These are phyloP conservation scores for Drosophila ezoana DNA, from an alignment of 2,888 invertebrate genomes.

Conservation along the genomic window DNA sequence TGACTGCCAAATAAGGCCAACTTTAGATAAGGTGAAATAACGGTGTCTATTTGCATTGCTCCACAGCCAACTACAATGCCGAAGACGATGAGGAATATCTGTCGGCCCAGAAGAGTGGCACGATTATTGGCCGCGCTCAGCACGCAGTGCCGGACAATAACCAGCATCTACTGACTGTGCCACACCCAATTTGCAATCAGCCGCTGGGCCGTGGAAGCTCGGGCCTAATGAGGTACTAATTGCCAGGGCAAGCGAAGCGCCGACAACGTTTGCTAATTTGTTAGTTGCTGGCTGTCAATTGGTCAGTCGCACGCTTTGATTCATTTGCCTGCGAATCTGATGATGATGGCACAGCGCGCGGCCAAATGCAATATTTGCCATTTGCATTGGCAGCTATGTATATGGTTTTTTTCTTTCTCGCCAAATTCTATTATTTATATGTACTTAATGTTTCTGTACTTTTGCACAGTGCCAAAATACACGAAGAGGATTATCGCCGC, in stretches of 20 bases:
- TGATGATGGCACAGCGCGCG: slow-evolving; percentile 23
- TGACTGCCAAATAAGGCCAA: too few species aligned
- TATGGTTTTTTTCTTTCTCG: slow-evolving; percentile 5
- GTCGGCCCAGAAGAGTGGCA: slow-evolving; percentile 80
- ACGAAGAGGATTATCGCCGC: slow-evolving; percentile 85
- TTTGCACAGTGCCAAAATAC: slow-evolving; percentile 82
- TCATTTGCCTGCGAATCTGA: slow-evolving; percentile 19
- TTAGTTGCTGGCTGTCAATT: slow-evolving; percentile 14
- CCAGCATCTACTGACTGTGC: slow-evolving; percentile 77
- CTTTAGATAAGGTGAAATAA: background rate
- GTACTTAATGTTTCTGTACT: slow-evolving; percentile 5
- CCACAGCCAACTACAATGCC: slow-evolving; percentile 84
- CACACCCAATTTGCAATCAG: slow-evolving; percentile 83
- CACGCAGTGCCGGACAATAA: slow-evolving; percentile 77
- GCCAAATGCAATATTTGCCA: slow-evolving; percentile 29
- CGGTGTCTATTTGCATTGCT: background rate
- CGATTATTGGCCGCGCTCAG: slow-evolving; percentile 76
- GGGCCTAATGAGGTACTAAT: slow-evolving; percentile 80
- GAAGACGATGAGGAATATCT: slow-evolving; percentile 84
- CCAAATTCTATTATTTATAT: slow-evolving; percentile 2
- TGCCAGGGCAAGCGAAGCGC: slow-evolving; percentile 42
- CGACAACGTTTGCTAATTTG: slow-evolving; percentile 9
- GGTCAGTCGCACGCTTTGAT: slow-evolving; percentile 15
- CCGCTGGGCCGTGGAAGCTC: slow-evolving; percentile 81
- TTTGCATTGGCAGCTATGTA: slow-evolving; percentile 26